A percentile compares a stretch with the other conserved stretches of the same genome.
phyloP scores from a whole-genome alignment of 2,888 invertebrate genomes.

The Drosophila crucigera region DNA sequence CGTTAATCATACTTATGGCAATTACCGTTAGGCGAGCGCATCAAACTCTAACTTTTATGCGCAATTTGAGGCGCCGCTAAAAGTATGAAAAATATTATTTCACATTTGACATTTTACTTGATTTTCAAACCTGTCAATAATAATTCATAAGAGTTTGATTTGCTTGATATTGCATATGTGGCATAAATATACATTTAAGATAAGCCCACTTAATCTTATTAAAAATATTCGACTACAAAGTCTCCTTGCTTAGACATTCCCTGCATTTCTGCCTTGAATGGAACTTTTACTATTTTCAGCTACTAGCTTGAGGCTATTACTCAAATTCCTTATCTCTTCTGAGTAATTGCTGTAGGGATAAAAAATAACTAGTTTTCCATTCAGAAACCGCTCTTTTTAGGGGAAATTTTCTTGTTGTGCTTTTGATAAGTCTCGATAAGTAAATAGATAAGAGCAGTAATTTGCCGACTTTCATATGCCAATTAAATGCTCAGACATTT shows the following conservation, averaged over 20 bases:
- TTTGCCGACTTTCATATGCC: background rate
- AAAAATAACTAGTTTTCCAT: background rate
- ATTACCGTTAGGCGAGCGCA: conserved; percentile 72
- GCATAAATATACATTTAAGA: background rate
- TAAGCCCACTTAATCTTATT: background rate
- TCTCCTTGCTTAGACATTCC: background rate
- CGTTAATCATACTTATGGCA: conserved; percentile 72
- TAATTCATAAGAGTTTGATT: background rate
- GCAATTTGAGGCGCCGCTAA: conserved; percentile 46
- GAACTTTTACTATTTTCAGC: background rate
- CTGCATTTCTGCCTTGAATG: background rate
- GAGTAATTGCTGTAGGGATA: background rate
- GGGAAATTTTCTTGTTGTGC: background rate
- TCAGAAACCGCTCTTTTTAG: background rate
- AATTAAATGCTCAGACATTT: background rate
- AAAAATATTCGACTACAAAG: background rate
- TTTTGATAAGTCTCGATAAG: conserved; percentile 1
- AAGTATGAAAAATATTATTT: background rate
- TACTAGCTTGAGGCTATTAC: conserved; percentile 24
- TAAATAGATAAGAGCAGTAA: background rate
- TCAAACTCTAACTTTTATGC: conserved; percentile 63
- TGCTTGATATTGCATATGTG: background rate
- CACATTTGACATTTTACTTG: background rate
- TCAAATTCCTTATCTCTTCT: conserved; percentile 1
- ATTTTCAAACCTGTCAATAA: conserved; percentile 3